phyloP scores from a whole-genome alignment of 2,888 invertebrate species.

The Acrocyrtus sp. region DNA sequence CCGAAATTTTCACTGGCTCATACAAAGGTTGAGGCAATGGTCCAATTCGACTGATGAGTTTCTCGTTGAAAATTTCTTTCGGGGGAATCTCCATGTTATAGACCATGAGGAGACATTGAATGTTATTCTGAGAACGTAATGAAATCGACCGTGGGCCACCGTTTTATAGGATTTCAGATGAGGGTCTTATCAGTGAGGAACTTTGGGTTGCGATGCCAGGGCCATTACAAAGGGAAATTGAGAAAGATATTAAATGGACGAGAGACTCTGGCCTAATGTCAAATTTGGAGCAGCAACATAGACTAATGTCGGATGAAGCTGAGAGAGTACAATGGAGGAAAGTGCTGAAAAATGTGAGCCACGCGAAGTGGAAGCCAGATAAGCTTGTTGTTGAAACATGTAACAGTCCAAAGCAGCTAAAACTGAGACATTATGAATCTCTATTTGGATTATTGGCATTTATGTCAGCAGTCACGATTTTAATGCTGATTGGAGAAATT shows the following conservation, averaged over 20 bases:
- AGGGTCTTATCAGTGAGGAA: constrained; percentile 14
- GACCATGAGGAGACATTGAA: constrained; percentile 10
- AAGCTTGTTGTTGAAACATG: background rate
- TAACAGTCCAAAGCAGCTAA: constrained; percentile 7
- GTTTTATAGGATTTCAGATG: constrained; percentile 19
- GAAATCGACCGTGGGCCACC: background rate
- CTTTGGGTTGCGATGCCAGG: constrained; percentile 16
- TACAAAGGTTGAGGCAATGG: background rate
- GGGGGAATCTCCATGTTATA: constrained; percentile 17
- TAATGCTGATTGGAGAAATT: background rate
- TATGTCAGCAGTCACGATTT: background rate
- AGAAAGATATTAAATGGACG: constrained; percentile 17
- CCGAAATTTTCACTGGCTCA: constrained; percentile 13
- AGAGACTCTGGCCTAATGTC: constrained; percentile 14
- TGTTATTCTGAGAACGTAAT: background rate
- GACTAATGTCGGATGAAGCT: constrained; percentile 7
- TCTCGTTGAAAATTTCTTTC: constrained; percentile 4
- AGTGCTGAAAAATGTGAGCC: background rate
- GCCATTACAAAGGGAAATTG: constrained; percentile 16
- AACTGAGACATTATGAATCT: constrained; percentile 1
- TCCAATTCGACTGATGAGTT: background rate
- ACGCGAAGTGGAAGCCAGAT: background rate
- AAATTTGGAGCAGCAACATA: constrained; percentile 6
- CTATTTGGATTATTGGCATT: constrained; percentile 9
- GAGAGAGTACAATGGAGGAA: constrained; percentile 1